A percentile compares a stretch with the other conserved stretches of the same genome.
These are phyloP conservation scores for Pseudococcus viburni DNA, from an alignment of 2,888 invertebrate species.

Conservation along the genomic window DNA sequence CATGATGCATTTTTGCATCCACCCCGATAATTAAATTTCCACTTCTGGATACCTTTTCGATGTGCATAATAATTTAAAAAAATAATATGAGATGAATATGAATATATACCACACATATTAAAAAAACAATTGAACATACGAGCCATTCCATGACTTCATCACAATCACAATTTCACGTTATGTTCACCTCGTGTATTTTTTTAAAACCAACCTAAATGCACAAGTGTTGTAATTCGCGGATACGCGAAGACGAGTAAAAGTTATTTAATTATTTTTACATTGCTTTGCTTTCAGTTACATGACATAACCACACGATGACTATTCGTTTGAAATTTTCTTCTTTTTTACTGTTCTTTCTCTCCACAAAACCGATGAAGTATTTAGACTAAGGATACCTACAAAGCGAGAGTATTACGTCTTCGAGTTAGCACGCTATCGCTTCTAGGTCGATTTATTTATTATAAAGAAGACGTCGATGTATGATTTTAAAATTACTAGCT, in stretches of 20 bases:
- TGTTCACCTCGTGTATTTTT: background rate
- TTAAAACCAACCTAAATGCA: background rate
- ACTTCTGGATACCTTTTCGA: too few species aligned
- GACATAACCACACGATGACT: slow-evolving; percentile 18
- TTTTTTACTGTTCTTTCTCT: background rate
- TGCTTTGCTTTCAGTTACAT: background rate
- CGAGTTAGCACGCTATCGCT: background rate
- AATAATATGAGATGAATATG: too few species aligned
- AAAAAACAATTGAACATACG: background rate
- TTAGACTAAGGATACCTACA: background rate
- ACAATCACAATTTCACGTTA: background rate
- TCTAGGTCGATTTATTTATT: background rate
- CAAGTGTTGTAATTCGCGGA: slow-evolving; percentile 23
- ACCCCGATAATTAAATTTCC: too few species aligned
- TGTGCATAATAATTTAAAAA: too few species aligned
- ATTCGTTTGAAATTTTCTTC: background rate
- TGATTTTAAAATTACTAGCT: background rate
- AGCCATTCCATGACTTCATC: slow-evolving; percentile 13
- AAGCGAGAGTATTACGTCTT: background rate
- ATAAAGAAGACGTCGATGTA: background rate
- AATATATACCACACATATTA: background rate
- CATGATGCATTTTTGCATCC: too few species aligned
- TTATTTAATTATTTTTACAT: slow-evolving; percentile 24
- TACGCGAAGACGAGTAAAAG: slow-evolving; percentile 10
- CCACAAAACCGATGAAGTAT: slow-evolving; percentile 1